Base-by-base conservation (phyloP, 2,113 vertebrate genomes). In the Nymphicus hollandicus region DNA sequence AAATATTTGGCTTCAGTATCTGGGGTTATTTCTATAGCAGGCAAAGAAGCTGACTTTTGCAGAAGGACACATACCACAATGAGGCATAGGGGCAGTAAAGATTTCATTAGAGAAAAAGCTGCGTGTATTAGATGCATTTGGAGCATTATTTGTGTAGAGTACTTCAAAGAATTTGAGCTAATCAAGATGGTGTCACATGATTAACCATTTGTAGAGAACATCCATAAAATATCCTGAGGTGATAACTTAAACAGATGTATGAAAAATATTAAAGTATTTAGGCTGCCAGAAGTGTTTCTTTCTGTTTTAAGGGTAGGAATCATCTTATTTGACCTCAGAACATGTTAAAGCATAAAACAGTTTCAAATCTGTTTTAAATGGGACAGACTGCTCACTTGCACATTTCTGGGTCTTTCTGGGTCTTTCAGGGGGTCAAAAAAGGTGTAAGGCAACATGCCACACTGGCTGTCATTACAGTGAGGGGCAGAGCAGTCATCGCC, bases 161-260 rank as follows among this genome's bases (percentile, higher is more conserved):
- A 91, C 68, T 94, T 95, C 61, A 94, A 94, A 96, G 85, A 90
- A 91, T 70, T 86, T 90, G 53, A 94, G 56, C 37, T 95, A 89
- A 91, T 91, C 13, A 3, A 88, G 82, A 74, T 28, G 71, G 19
- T 61, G 56, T 70, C 80, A 96, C 93, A 88, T 89, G 81, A 63
- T 78, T 84, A 44, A 47, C 86, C 93, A 95, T 94, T 92, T 96
- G 83, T 87, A 69, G 37, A 81, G 56, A 89, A 20, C 50, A 93
- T 46, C 47, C 39, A 66, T 87, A 90, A 81, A 94, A 93, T 80
- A 81, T 92, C 88, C 77, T 64, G 81, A 94, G 77, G 86, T 95
- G 88, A 87, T 56, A 91, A 93, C 93, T 95, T 92, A 88, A 94
- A 96, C 93, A 95, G 88, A 73, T 72, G 1, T 65, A 89, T 39